These are phyloP conservation scores for Euglossa dilemma DNA, from an alignment of 1,140 invertebrate species.

Conservation along the genomic window DNA sequence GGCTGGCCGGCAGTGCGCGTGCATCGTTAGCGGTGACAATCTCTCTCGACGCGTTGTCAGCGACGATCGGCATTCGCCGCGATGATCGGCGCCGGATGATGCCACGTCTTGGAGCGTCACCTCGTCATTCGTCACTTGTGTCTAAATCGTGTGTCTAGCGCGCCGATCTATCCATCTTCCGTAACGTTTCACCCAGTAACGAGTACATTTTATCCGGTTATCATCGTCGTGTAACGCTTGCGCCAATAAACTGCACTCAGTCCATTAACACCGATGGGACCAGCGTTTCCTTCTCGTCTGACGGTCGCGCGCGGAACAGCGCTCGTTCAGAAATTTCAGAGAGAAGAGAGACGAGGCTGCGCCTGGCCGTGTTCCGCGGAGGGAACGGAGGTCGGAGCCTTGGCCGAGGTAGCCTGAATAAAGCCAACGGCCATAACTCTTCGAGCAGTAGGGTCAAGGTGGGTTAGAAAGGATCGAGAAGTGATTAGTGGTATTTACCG, in stretches of 20 bases:
- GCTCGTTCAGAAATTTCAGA: too few species aligned
- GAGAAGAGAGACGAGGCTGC: too few species aligned
- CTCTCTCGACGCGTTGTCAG: slow-evolving; percentile 25
- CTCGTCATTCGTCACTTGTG: background rate
- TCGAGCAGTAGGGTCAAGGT: slow-evolving; percentile 57
- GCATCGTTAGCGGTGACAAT: slow-evolving; percentile 39
- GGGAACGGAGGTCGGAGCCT: slow-evolving; percentile 32
- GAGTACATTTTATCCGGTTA: background rate
- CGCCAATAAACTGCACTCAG: background rate
- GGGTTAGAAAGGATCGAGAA: slow-evolving; percentile 72
- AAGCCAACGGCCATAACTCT: slow-evolving; percentile 70
- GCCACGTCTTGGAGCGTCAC: background rate
- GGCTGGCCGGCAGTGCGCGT: background rate
- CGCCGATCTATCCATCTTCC: background rate
- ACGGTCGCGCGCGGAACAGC: too few species aligned
- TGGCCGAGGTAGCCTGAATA: slow-evolving; percentile 60
- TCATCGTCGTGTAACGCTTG: background rate
- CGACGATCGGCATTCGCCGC: background rate
- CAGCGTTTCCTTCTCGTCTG: too few species aligned
- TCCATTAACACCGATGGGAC: too few species aligned
- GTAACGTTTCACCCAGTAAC: background rate
- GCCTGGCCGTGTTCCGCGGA: slow-evolving; percentile 7
- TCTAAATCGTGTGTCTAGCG: background rate
- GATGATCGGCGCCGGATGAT: background rate
- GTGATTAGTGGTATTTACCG: slow-evolving; percentile 74